phyloP scores from a whole-genome alignment of 2,888 invertebrate species.

The Carpatolechia fugitivella region DNA sequence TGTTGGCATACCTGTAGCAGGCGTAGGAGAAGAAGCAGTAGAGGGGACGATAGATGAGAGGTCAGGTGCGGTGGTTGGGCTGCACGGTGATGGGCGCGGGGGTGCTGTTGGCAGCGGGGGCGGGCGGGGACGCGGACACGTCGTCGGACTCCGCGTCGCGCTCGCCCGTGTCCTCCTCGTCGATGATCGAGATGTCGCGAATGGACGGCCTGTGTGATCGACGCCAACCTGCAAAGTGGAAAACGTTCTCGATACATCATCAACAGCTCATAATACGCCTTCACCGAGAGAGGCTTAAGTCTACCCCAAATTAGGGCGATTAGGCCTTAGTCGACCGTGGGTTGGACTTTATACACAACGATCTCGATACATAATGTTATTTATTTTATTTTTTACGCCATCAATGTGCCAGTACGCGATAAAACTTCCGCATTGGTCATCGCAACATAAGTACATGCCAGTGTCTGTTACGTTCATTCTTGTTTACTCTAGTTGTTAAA shows the following conservation, averaged over 20 bases:
- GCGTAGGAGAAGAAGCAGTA: slow-evolving; percentile 4
- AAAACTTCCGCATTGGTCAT: not conserved
- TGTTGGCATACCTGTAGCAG: slow-evolving; percentile 3
- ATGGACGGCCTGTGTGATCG: slow-evolving; percentile 90
- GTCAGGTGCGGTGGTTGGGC: slow-evolving; percentile 57
- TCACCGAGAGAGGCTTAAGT: not conserved
- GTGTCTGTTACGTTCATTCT: not conserved
- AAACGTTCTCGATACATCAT: too few species aligned
- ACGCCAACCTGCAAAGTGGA: slow-evolving; percentile 81
- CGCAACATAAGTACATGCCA: not conserved
- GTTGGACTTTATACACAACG: too few species aligned
- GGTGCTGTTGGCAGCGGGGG: slow-evolving; percentile 51
- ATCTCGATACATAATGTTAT: too few species aligned
- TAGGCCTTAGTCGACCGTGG: too few species aligned
- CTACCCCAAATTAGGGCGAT: too few species aligned
- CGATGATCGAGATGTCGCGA: slow-evolving; percentile 91
- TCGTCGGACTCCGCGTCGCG: slow-evolving; percentile 59
- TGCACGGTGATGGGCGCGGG: slow-evolving; percentile 68
- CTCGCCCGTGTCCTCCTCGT: slow-evolving; percentile 87
- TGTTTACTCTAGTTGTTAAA: not conserved
- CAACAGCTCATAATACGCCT: too few species aligned
- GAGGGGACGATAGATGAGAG: slow-evolving; percentile 17
- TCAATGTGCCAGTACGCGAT: too few species aligned
- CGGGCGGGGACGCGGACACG: slow-evolving; percentile 38
- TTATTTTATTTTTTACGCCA: too few species aligned